Conservation (phyloP, 2,888 invertebrate species). For the Tetheella fluctuosa region DNA sequence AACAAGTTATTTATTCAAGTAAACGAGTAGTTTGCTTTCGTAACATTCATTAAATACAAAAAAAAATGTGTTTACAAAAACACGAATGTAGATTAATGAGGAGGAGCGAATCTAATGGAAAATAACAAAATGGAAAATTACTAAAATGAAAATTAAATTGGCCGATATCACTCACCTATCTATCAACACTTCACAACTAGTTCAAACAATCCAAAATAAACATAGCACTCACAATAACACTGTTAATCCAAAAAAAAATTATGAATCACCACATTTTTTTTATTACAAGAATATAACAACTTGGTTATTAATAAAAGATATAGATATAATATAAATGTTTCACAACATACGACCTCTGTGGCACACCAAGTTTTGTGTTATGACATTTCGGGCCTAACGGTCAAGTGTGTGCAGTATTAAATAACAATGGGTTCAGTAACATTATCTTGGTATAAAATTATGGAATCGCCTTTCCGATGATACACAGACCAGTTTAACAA, state of each 20-base stretch:
- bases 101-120: background rate
- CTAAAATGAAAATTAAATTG: background rate
- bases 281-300: background rate
- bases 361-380: background rate
- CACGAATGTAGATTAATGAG: background rate
- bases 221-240: conserved; percentile 1
- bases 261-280: background rate
- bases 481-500: background rate
- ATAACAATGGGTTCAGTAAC: background rate
- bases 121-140: conserved; percentile 4
- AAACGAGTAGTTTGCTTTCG: background rate
- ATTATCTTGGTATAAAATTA: background rate
- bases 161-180: conserved; percentile 5
- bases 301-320: background rate
- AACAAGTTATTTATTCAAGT: background rate
- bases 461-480: background rate
- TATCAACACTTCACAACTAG: background rate
- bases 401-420: background rate
- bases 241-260: background rate
- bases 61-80: background rate
- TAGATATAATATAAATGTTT: background rate
- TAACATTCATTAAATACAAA: background rate
- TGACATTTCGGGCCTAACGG: background rate
- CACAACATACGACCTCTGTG: background rate
- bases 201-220: conserved; percentile 3